Evolutionary conservation across 2,888 invertebrate species (phyloP), one percentile per base, ranked within the genome.

Genomic region (Hirtodrosophila alboralis): DNA sequence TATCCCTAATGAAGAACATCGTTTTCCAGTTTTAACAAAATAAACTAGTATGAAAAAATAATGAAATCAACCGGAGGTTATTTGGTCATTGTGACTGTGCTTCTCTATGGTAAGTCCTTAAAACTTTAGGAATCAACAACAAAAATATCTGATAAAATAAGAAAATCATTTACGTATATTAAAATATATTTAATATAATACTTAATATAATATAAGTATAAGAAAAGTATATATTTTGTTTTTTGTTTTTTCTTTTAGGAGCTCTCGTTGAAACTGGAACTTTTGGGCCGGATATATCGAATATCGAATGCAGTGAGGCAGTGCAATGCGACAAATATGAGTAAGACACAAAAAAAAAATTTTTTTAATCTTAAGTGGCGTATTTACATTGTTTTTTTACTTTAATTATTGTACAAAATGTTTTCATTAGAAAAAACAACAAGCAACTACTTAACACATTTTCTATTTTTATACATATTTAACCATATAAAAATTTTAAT

Each of bases 311-410:
- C 33, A 3, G 5, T 12, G 26, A n/a, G 12, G 27, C 3, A n/a
- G n/a, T n/a, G n/a, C 33, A 10, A 18, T 51, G 51, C 51, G 12
- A 51, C 16, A 51, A 43, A 8, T 18, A 43, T 3, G 43, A 44
- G 51, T 43, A 34, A 43, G 8, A 9, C 1, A 10, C 16, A n/a
- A n/a, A 5, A 4, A 2, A 18, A 18, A 8, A 1, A 4, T 8
- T 2, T n/a, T n/a, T n/a, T 7, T 8, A 13, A 12, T 13, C 31
- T 18, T 18, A 4, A 4, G 18, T 4, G 2, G 3, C 4, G 18
- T 18, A 5, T 18, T 18, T 4, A n/a, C n/a, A n/a, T n/a, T n/a
- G n/a, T n/a, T n/a, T n/a, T n/a, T n/a, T n/a, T n/a, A n/a, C n/a
- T n/a, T n/a, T n/a, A n/a, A n/a, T n/a, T n/a, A n/a, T n/a, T n/a